Base-by-base conservation (phyloP, 2,797 vertebrate species). In the Gymnopithys bicolor region DNA sequence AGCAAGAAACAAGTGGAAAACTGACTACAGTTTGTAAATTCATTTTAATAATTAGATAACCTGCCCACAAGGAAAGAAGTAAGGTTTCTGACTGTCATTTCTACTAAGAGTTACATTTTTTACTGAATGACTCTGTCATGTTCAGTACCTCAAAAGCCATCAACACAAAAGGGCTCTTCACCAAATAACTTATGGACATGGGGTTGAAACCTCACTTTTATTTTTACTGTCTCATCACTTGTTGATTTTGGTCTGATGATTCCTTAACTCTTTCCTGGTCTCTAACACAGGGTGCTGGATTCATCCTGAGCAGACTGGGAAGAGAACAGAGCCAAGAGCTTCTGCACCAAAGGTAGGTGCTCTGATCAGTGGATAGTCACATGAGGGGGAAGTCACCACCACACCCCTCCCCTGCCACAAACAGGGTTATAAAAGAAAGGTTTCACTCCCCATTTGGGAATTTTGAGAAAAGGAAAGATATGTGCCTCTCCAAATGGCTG, bases 291-390 rank as follows among this genome's bases (percentile, higher is more conserved):
- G 21, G 16, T 51, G 4, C 23, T 70, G n/a, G 39, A 33, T 76
- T 87, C 28, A 48, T 37, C 32, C 25, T 56, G 32, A 58, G 12
- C 6, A 60, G 33, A 7, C 9, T 55, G 25, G 32, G 41, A 88
- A 69, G 37, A 73, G 7, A 85, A 60, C 10, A 21, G 46, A 86
- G 39, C 9, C 9, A 35, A 79, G 41, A 59, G 16, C 8, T 84
- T 35, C 45, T 15, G 3, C 0, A 3, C 9, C 9, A 60, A 33
- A 41, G 11, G 5, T 43, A 14, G 7, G 12, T 23, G 7, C 24
- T 55, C 66, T 78, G 55, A 49, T 58, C 49, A 51, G 28, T 2
- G 2, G 11, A 60, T 1, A 1, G 11, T 58, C 22, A 11, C 45
- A 19, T 32, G 37, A 19, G 46, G 19, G 37, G 14, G 23, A 11